Evolutionary conservation across 2,888 invertebrate genomes (phyloP), one percentile per base, ranked within the genome.

Genomic region (Eupsilia transversa): DNA sequence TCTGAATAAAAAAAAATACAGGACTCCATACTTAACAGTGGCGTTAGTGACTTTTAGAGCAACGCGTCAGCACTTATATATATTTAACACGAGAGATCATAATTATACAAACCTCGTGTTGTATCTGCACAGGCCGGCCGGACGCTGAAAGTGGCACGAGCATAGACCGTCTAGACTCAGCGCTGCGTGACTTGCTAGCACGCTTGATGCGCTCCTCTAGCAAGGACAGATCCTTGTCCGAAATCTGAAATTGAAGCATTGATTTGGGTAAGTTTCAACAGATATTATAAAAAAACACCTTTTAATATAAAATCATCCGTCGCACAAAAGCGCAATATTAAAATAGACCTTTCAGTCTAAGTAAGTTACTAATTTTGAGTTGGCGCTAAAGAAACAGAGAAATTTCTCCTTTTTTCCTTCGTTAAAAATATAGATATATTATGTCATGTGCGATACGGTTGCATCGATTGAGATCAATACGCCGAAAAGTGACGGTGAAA

Each of bases 131-230:
- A 3, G 96, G 95, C 7, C 93, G 88, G 9, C 95, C 94, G 59
- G 94, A 86, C 69, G 97, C 91, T 61, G 97, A 94, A 9, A 93
- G 94, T 75, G 93, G 97, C 89, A 91, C 96, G 76, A 92, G 92
- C 96, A 92, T 97, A 78, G 87, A 95, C 74, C 88, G 96, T 70
- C 94, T 97, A 90, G 89, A 96, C 90, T 91, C 97, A 86, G 94
- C 97, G 88, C 95, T 97, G 92, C 96, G 96, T 20, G 91, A 94
- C 92, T 98, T 98, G 78, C 97, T 97, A 1, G 99, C 98, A 41
- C 99, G 97, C 92, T 99, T 99, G 74, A 99, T 99, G 64, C 99
- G 97, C 94, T 99, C 99, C 90, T 99, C 99, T 65, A 99, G 95
- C 87, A 99, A 97, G 0, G 99, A 98, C 90, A 98, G 97, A 91